These are phyloP conservation scores for Pantala flavescens DNA, from an alignment of 1,140 invertebrate genomes.

Conservation along the genomic window DNA sequence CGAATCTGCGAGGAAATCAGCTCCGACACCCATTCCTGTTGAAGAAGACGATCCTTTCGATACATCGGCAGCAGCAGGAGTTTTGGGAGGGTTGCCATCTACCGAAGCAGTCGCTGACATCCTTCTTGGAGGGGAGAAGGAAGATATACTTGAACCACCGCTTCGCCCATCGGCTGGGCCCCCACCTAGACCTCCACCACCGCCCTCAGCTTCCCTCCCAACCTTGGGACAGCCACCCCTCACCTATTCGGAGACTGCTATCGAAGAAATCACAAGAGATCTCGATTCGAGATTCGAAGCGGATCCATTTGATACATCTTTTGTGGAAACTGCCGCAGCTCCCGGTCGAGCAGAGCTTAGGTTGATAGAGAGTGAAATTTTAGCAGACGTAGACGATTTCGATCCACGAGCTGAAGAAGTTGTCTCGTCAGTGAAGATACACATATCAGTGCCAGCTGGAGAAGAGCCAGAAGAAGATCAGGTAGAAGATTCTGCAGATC, in stretches of 20 bases:
- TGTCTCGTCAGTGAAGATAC: slow-evolving; percentile 40
- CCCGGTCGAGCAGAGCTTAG: slow-evolving; percentile 54
- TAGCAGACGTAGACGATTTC: slow-evolving; percentile 23
- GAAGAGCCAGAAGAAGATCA: slow-evolving; percentile 24
- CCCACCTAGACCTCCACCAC: neutral
- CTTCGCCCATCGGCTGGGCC: slow-evolving; percentile 11
- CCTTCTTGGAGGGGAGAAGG: slow-evolving; percentile 30
- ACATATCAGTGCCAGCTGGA: slow-evolving; percentile 40
- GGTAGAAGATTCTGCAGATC: neutral
- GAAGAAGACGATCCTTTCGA: slow-evolving; percentile 28
- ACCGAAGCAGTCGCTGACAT: slow-evolving; percentile 20
- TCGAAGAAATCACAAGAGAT: slow-evolving; percentile 34
- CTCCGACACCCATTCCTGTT: neutral
- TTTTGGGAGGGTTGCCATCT: slow-evolving; percentile 19
- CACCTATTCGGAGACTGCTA: slow-evolving; percentile 29
- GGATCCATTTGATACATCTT: slow-evolving; percentile 79
- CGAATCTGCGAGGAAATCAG: slow-evolving; percentile 49
- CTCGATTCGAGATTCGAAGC: slow-evolving; percentile 28
- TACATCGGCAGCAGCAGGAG: slow-evolving; percentile 24
- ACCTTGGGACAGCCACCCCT: slow-evolving; percentile 16
- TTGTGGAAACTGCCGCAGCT: slow-evolving; percentile 59
- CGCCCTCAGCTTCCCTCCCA: neutral
- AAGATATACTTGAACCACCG: neutral
- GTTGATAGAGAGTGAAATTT: slow-evolving; percentile 49
- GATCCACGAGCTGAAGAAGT: slow-evolving; percentile 44